Conservation (phyloP, 2,888 invertebrate genomes). For the Xestia sexstrigata region DNA sequence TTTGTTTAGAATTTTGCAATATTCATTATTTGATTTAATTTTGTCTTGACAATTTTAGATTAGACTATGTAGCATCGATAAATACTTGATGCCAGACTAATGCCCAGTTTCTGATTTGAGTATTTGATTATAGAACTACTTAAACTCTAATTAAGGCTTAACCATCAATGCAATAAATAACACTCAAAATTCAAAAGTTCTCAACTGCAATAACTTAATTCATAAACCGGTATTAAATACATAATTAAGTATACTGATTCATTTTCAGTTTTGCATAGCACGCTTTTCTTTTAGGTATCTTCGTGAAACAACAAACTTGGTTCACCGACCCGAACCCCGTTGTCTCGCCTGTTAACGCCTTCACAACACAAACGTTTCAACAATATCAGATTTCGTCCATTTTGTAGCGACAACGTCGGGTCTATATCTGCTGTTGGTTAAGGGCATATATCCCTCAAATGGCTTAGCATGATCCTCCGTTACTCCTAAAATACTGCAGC, state of each 20-base stretch:
- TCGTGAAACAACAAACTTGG: slow-evolving; percentile 4
- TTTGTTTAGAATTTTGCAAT: neutral
- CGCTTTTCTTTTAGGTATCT: neutral
- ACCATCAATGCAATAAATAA: neutral
- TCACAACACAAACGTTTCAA: slow-evolving; percentile 34
- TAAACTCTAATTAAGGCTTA: too few species aligned
- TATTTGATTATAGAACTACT: neutral
- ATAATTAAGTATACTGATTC: neutral
- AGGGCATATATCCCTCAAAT: too few species aligned
- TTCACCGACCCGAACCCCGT: slow-evolving; percentile 18
- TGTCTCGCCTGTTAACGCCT: slow-evolving; percentile 25
- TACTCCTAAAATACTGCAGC: too few species aligned
- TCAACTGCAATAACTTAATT: neutral
- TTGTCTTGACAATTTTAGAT: neutral
- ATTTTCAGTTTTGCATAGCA: neutral
- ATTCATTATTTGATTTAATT: neutral
- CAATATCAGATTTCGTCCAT: slow-evolving; percentile 50
- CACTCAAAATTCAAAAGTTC: neutral
- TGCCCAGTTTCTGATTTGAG: neutral
- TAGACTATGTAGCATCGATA: neutral
- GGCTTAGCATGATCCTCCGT: too few species aligned
- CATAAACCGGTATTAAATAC: neutral
- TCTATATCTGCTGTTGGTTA: slow-evolving; percentile 57
- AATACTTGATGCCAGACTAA: neutral
- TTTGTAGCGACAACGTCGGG: slow-evolving; percentile 33